phyloP scores from a whole-genome alignment of 92 coral and sea anemone species.

The Galaxea fascicularis region DNA sequence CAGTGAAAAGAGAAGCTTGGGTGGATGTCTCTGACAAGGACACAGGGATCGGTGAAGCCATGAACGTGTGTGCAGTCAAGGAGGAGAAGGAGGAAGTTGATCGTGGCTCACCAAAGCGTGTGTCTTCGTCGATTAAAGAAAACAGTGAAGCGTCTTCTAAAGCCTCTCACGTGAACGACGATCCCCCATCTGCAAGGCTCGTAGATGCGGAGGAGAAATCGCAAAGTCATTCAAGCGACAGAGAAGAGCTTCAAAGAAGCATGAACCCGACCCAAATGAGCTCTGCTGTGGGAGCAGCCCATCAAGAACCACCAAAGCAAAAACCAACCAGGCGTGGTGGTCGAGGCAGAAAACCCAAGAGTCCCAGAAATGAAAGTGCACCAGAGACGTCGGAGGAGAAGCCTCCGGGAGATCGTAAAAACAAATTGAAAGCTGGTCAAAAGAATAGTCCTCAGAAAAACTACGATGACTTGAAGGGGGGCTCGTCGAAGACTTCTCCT shows the following conservation, averaged over 20 bases:
- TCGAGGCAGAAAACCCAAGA: slow-evolving; percentile 18
- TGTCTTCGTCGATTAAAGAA: not conserved
- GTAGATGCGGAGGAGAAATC: not conserved
- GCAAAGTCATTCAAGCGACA: not conserved
- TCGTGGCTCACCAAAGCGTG: not conserved
- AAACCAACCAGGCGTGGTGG: slow-evolving; percentile 16
- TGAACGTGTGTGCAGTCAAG: not conserved
- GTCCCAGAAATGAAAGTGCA: not conserved
- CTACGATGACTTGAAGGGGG: slow-evolving; percentile 14
- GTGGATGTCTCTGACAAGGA: not conserved
- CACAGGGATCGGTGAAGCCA: not conserved
- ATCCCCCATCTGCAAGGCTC: not conserved
- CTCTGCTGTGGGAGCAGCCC: not conserved
- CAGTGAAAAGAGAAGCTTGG: slow-evolving; percentile 18
- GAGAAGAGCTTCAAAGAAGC: not conserved
- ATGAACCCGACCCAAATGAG: not conserved
- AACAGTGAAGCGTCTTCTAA: not conserved
- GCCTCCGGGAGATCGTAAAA: not conserved
- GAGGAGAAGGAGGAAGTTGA: not conserved
- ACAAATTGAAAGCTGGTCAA: not conserved
- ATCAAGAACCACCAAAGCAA: not conserved
- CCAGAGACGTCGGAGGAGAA: slow-evolving; percentile 1
- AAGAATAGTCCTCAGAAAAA: not conserved
- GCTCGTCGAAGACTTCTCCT: not conserved
- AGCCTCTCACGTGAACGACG: not conserved